A percentile compares a stretch with the other conserved stretches of the same genome.
Conservation (phyloP, 2,888 invertebrate genomes). For the Caenorhabditis sulstoni region DNA sequence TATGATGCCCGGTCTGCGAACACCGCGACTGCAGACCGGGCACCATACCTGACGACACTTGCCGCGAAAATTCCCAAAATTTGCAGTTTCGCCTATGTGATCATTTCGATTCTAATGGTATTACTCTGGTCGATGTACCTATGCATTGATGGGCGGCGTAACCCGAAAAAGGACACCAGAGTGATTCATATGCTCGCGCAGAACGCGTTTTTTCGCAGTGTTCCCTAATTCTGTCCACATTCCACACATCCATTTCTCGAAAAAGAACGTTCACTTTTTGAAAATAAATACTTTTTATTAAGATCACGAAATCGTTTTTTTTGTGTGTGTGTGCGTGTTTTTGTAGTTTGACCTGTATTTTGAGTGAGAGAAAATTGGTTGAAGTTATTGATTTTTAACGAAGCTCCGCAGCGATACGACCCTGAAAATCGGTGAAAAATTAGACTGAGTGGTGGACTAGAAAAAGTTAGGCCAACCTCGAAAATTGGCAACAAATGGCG, state of each 20-base stretch:
- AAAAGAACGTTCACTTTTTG: constrained; percentile 13
- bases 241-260: constrained; percentile 12
- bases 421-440: constrained; percentile 48
- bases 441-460: too few relatives aligned
- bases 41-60: constrained; percentile 1
- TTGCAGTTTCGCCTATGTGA: constrained; percentile 73
- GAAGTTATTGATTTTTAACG: constrained; percentile 12
- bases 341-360: constrained; percentile 14
- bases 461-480: constrained; percentile 34
- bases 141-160: constrained; percentile 67
- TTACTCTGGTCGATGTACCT: constrained; percentile 73
- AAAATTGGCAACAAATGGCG: constrained; percentile 66
- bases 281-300: neutral
- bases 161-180: constrained; percentile 69
- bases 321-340: neutral
- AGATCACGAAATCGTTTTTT: constrained; percentile 21
- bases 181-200: constrained; percentile 74
- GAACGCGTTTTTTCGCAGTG: constrained; percentile 66
- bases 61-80: neutral
- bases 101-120: constrained; percentile 74
- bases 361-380: constrained; percentile 1
- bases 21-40: neutral
- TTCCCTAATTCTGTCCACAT: constrained; percentile 34
- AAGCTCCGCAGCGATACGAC: constrained; percentile 50
- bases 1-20: neutral